A percentile compares a stretch with the other conserved stretches of the same genome.
phyloP scores from a whole-genome alignment of 2,113 vertebrate species.

The Ornithorhynchus anatinus region DNA sequence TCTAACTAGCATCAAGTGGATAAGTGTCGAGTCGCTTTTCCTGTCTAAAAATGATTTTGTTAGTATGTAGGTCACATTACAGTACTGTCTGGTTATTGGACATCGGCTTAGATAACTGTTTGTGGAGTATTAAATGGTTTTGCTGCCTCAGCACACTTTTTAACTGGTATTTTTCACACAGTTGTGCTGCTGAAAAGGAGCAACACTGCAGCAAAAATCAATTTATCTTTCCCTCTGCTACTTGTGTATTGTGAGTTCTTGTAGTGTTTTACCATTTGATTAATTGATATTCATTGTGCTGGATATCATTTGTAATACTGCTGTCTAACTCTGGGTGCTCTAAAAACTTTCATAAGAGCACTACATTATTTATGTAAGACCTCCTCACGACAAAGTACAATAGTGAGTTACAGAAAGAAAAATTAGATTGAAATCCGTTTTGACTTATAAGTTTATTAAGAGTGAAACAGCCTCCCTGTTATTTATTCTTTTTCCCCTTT shows the following conservation, averaged over 20 bases:
- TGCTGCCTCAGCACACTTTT: constrained; percentile 97
- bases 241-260: constrained; percentile 76
- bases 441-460: constrained; percentile 63
- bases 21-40: constrained; percentile 70
- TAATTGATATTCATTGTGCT: constrained; percentile 81
- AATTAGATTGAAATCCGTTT: constrained; percentile 47
- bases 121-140: constrained; percentile 97
- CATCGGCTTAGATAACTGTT: constrained; percentile 96
- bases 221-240: constrained; percentile 81
- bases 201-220: constrained; percentile 87
- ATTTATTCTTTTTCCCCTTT: constrained; percentile 17
- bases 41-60: constrained; percentile 84
- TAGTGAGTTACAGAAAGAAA: constrained; percentile 45
- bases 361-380: constrained; percentile 61
- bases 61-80: constrained; percentile 98
- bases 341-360: constrained; percentile 68
- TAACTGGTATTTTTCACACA: constrained; percentile 98
- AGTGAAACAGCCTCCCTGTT: constrained; percentile 32
- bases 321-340: constrained; percentile 62
- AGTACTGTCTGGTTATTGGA: constrained; percentile 91
- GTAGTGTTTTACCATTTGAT: constrained; percentile 77
- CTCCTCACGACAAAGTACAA: constrained; percentile 51
- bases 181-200: constrained; percentile 94
- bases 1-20: constrained; percentile 80
- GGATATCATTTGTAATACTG: constrained; percentile 69